Percentiles rank a stretch among this genome's conserved stretches.
These are phyloP conservation scores for Lochmaea crataegi DNA, from an alignment of 2,888 invertebrate genomes.

Conservation along the genomic window DNA sequence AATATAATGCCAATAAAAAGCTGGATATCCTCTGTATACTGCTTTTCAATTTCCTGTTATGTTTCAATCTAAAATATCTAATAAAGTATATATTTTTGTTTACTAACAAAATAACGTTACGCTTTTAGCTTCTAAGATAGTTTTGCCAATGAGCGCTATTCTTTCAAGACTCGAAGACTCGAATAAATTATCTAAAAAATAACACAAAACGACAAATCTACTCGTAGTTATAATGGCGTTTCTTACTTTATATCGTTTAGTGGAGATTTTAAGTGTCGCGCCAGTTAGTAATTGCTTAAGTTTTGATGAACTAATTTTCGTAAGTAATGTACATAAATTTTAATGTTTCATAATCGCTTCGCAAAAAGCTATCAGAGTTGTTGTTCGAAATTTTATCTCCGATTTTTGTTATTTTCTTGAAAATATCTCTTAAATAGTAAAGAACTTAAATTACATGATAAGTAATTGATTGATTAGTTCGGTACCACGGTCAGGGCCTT, in stretches of 20 bases:
- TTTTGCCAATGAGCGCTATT: background rate
- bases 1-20: too few relatives aligned
- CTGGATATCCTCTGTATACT: too few relatives aligned
- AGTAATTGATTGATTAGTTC: too few relatives aligned
- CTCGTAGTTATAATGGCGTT: background rate
- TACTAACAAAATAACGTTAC: background rate
- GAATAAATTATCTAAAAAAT: conserved; percentile 1
- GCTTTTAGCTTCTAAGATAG: background rate
- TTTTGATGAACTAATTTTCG: conserved; percentile 47
- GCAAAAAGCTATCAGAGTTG: conserved; percentile 37
- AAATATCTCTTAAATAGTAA: too few relatives aligned
- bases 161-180: background rate
- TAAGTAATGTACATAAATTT: conserved; percentile 44
- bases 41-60: background rate
- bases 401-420: too few relatives aligned
- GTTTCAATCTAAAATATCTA: background rate
- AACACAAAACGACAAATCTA: conserved; percentile 3
- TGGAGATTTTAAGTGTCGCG: conserved; percentile 36
- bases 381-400: too few relatives aligned
- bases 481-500: too few relatives aligned
- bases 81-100: background rate
- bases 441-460: too few relatives aligned
- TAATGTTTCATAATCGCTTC: conserved; percentile 40
- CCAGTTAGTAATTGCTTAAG: conserved; percentile 44
- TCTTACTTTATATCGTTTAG: conserved; percentile 9